Base-by-base conservation (phyloP, 2,888 invertebrate species). In the Drosophila mimetica region DNA sequence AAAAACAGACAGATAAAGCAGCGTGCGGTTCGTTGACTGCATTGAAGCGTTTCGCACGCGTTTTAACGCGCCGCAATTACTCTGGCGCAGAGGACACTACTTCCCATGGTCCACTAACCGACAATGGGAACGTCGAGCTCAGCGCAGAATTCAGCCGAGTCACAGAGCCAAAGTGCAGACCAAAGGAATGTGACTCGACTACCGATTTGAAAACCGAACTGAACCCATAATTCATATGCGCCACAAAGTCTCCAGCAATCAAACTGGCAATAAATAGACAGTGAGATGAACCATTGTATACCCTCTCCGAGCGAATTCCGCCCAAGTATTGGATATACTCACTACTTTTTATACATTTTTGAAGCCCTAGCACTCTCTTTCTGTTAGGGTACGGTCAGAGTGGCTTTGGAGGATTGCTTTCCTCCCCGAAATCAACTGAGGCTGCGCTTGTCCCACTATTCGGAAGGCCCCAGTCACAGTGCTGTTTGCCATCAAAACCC, bases 211-310 rank as follows among this genome's bases (percentile, higher is more conserved):
- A 71, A 61, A 67, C 66, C 69, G 51, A 59, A 48, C 70, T 48
- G 64, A 53, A 48, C 66, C 75, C 76, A 85, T 90, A 90, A 90
- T 89, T 89, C 89, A 88, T 86, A 88, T 90, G 90, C 90, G 90
- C 90, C 90, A 88, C 79, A 83, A 84, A 88, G 89, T 88, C 88
- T 89, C 61, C 66, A 75, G 75, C 89, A 86, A 89, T 89, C 89
- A 89, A 89, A 88, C 77, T 74, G 76, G 77, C 76, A 75, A 76
- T 71, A 70, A 65, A 61, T 54, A 74, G 59, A 3, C 22, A 44
- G 6, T 11, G 9, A 20, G 9, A 11, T 25, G 3, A 71, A 52
- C 41, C 37, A 4, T 7, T 13, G 36, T 7, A 52, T 69, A 52
- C 69, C 18, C 69, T 66, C 11, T 32, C 46, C 20, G 20, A 9